Evolutionary conservation across 2,113 vertebrate genomes (phyloP), one percentile per base, ranked within the genome.

Genomic region (Casuarius casuarius): DNA sequence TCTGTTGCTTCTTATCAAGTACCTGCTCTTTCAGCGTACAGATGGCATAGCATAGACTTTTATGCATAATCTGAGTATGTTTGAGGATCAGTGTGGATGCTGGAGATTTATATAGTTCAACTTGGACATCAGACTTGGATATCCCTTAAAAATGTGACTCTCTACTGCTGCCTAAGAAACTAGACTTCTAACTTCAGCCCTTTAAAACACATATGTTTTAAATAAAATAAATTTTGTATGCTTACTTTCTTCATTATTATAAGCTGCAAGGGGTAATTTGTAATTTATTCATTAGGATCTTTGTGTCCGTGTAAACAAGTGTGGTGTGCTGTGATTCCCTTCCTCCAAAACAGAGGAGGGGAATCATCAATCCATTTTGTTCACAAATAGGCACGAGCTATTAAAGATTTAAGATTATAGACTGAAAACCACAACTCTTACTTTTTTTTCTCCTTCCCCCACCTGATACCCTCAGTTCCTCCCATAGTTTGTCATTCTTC

Each of bases 31-130:
- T 10, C 25, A 5, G 31, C 1, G 71, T 10, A 17, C 2, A 0
- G 6, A 3, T 6, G 28, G n/a, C 33, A 5, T 28, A 14, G 14
- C 5, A 0, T 0, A 7, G 51, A 1, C 16, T 46, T 52, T 38
- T 54, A 2, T 6, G 10, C 6, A 0, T 5, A 35, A 23, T 54
- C 28, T 35, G 28, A 20, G 2, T 22, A 0, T 15, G 1, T 20
- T 66, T 5, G 2, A 14, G 68, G 44, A 22, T 17, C 10, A 35
- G 21, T 0, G 1, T 31, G 70, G 28, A 4, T 1, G 0, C 46
- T 18, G 5, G 66, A 12, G 31, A 31, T 31, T 6, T 9, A 0
- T 5, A 11, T 15, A 35, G 22, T 19, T 26, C 28, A 0, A 6
- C 2, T 0, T 8, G 44, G 63, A 20, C 9, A 2, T n/a, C 31